These are phyloP conservation scores for Syrphus vitripennis DNA, from an alignment of 2,888 invertebrate genomes.

Conservation along the genomic window DNA sequence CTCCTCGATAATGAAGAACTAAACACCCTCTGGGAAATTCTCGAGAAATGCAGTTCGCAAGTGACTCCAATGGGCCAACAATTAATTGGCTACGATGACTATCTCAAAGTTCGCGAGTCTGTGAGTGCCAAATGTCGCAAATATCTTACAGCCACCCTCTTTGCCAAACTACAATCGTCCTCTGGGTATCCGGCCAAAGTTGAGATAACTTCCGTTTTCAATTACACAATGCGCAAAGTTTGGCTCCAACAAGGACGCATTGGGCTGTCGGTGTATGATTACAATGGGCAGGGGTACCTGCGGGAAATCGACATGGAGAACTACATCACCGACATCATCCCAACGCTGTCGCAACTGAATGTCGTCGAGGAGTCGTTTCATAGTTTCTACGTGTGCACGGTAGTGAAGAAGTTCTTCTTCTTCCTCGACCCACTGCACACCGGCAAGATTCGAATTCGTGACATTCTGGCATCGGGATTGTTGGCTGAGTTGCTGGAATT, in stretches of 20 bases:
- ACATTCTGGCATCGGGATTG: conserved; percentile 90
- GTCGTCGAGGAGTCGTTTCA: conserved; percentile 96
- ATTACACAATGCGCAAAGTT: conserved; percentile 96
- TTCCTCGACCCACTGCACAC: conserved; percentile 95
- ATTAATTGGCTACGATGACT: conserved; percentile 92
- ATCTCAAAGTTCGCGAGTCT: conserved; percentile 88
- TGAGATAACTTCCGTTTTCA: conserved; percentile 94
- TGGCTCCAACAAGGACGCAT: conserved; percentile 98
- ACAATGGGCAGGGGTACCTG: conserved; percentile 94
- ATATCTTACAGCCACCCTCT: conserved; percentile 93
- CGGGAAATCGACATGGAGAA: conserved; percentile 95
- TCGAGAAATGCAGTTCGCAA: conserved; percentile 90
- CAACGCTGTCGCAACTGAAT: conserved; percentile 94
- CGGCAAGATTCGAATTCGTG: conserved; percentile 93
- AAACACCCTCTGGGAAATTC: conserved; percentile 90
- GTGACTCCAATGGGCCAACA: conserved; percentile 89
- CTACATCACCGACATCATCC: conserved; percentile 96
- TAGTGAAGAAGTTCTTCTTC: conserved; percentile 97
- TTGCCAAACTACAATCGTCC: conserved; percentile 92
- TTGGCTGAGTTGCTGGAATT: conserved; percentile 95
- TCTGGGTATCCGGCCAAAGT: conserved; percentile 92
- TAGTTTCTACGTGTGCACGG: conserved; percentile 97
- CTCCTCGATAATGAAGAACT: conserved; percentile 93
- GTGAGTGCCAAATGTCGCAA: conserved; percentile 88
- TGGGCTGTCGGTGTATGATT: conserved; percentile 95